Base-by-base conservation (phyloP, 1,140 invertebrate species). In the Holotrichia oblita region DNA sequence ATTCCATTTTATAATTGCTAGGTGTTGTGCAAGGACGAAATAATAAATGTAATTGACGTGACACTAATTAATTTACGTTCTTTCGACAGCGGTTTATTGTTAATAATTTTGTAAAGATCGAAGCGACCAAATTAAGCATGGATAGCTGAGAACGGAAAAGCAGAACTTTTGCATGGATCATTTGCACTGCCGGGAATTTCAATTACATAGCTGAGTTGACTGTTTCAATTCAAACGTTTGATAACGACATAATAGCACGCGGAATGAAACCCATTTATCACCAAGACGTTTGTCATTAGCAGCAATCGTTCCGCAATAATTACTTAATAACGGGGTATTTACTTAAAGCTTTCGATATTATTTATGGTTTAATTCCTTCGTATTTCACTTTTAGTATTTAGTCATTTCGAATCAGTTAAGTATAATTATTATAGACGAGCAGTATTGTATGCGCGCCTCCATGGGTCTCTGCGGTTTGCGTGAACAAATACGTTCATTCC, bases 251-350 rank as follows among this genome's bases (percentile, higher is more conserved):
- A 74, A 74, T 74, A 41, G 34, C 73, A 20, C 73, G 34, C 17
- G 17, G 73, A 40, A 74, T 74, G 22, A 74, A 74, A 74, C 12
- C 41, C 40, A 44, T 74, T 74, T 74, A 42, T 74, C 73, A 74
- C 73, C n/a, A 74, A 74, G 73, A 74, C 73, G 40, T 40, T 74
- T 74, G 73, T 74, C 73, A 74, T 74, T 74, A 74, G n/a, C 73
- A 74, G 73, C 40, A 74, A 74, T 74, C 73, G 41, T 74, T 41
- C 73, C 73, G 41, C 73, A 74, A 41, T 74, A 74, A 74, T 74
- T 74, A 74, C 73, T 41, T 74, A 74, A 74, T 74, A 74, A 74
- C 73, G n/a, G 73, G 17, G 27, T 69, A 74, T 74, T 74, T 74
- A 74, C 73, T 74, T 74, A 74, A 74, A 44, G 40, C 34, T 9